These are phyloP conservation scores for Stegodyphus mimosarum DNA, from an alignment of 1,140 invertebrate genomes.

Conservation along the genomic window DNA sequence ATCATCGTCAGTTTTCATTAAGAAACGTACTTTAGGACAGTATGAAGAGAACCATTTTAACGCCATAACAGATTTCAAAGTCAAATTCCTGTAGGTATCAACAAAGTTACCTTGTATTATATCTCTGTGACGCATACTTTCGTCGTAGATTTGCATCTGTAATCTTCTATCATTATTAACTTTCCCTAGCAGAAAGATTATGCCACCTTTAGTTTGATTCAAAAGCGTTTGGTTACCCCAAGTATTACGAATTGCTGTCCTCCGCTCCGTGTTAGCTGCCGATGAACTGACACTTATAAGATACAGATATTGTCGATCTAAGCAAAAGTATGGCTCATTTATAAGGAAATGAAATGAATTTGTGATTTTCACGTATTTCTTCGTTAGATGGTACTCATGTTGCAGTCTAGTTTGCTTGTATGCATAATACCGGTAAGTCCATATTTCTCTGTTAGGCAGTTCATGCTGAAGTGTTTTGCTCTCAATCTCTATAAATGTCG, in stretches of 20 bases:
- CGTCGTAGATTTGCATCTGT: conserved; percentile 11
- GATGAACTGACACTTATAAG: conserved; percentile 19
- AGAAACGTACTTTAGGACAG: conserved; percentile 69
- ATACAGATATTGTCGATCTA: not conserved
- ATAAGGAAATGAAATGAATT: not conserved
- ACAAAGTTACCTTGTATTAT: conserved; percentile 51
- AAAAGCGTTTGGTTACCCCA: conserved; percentile 71
- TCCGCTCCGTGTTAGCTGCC: conserved; percentile 3
- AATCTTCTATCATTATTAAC: not conserved
- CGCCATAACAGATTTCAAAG: conserved; percentile 31
- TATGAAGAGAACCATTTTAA: conserved; percentile 75
- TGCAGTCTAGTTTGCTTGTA: not conserved
- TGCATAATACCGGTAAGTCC: not conserved
- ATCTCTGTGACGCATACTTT: conserved; percentile 65
- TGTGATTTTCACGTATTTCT: not conserved
- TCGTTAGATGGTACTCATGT: not conserved
- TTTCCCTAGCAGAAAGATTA: conserved; percentile 23
- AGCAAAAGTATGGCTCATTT: not conserved
- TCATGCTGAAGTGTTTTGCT: not conserved
- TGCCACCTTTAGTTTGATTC: not conserved
- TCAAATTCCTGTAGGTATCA: conserved; percentile 52
- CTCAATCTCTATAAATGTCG: not conserved
- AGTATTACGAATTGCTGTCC: conserved; percentile 70
- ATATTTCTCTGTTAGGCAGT: not conserved
- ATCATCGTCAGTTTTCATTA: conserved; percentile 63